Evolutionary conservation across 2,113 vertebrate species (phyloP).

Genomic region (Excalfactoria chinensis): DNA sequence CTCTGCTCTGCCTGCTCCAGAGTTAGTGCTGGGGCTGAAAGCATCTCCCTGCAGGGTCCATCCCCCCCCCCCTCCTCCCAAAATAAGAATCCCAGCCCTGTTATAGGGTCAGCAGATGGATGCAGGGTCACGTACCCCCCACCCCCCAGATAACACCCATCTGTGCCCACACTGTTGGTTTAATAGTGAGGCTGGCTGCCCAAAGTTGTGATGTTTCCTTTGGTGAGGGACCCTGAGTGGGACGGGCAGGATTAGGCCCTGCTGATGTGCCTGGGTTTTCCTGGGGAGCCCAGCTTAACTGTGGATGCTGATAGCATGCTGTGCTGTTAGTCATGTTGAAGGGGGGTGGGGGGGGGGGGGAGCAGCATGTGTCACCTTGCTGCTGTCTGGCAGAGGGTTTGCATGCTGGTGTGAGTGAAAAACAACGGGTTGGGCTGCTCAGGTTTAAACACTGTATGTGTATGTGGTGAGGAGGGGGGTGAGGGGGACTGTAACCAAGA

Average conservation of each 20-base stretch:
- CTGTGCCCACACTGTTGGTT: not conserved
- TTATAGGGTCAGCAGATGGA: not conserved
- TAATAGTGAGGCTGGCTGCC: not conserved
- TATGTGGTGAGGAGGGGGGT: not conserved
- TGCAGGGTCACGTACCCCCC: too few species aligned
- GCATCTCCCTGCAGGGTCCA: not conserved
- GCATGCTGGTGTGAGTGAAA: constrained; percentile 40
- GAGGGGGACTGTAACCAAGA: not conserved
- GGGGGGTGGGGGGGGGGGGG: not conserved
- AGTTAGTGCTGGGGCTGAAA: not conserved
- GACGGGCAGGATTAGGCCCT: not conserved
- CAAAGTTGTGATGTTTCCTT: not conserved
- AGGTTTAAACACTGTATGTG: not conserved
- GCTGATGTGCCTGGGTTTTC: accelerated
- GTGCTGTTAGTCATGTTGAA: constrained; percentile 29
- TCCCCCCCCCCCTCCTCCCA: too few species aligned
- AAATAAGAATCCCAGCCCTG: too few species aligned
- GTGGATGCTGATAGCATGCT: not conserved
- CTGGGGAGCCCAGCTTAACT: not conserved
- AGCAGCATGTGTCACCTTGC: constrained; percentile 6
- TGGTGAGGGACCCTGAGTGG: not conserved
- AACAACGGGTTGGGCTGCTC: constrained; percentile 55
- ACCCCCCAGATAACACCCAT: not conserved
- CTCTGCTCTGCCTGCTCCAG: not conserved
- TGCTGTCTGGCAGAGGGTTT: constrained; percentile 43